Evolutionary conservation across 2,113 vertebrate genomes (phyloP).

Genomic region (Channa maculata): DNA sequence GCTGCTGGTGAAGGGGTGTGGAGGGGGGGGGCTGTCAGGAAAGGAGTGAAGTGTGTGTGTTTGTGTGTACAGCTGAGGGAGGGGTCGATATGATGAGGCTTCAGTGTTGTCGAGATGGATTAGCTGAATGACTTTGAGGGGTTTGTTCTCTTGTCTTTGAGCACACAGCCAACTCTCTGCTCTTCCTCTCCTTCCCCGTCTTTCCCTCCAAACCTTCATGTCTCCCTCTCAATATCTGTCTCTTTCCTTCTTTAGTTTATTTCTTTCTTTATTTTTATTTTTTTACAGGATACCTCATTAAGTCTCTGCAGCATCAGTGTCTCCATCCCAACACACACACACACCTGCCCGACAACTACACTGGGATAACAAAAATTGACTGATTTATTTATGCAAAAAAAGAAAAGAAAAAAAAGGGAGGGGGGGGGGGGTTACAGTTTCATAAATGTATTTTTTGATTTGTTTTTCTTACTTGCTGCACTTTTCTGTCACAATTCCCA

Average conservation of each 20-base stretch:
- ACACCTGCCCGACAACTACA: conserved; percentile 38
- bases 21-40: conserved; percentile 51
- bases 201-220: conserved; percentile 38
- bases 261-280: conserved; percentile 1
- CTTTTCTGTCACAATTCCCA: neutral
- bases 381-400: conserved; percentile 38
- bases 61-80: conserved; percentile 68
- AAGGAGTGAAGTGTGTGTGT: conserved; percentile 62
- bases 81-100: conserved; percentile 77
- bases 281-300: conserved; percentile 54
- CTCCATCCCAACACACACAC: conserved; percentile 24
- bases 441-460: conserved; percentile 22
- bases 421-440: neutral
- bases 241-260: neutral
- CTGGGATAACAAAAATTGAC: conserved; percentile 4
- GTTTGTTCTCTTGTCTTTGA: conserved; percentile 81
- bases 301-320: conserved; percentile 33
- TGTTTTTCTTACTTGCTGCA: conserved; percentile 11
- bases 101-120: conserved; percentile 81
- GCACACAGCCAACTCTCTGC: conserved; percentile 65
- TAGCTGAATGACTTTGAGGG: conserved; percentile 79
- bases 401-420: too few relatives aligned
- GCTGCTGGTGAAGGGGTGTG: neutral
- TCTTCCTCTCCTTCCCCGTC: conserved; percentile 29
- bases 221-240: conserved; percentile 53